These are phyloP conservation scores for Gopherus evgoodei DNA, from an alignment of 2,113 vertebrate genomes.

Conservation along the genomic window DNA sequence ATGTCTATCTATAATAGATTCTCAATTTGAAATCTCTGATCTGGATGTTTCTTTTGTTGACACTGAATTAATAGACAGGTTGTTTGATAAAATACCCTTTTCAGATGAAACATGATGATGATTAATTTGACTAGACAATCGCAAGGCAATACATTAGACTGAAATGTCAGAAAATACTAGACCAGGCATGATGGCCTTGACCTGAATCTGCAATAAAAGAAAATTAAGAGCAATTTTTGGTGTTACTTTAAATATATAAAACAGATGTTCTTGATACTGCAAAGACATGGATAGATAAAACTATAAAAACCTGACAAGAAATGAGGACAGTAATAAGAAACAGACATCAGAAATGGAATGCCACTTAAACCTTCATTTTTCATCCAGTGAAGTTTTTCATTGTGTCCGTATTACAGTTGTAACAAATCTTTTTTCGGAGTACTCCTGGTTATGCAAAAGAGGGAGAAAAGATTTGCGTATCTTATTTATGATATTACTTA, in stretches of 20 bases:
- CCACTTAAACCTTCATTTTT: slow-evolving; percentile 5
- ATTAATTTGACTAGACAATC: neutral
- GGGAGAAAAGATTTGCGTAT: neutral
- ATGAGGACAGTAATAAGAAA: neutral
- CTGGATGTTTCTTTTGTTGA: neutral
- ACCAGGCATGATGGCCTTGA: neutral
- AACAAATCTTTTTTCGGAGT: neutral
- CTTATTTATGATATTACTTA: neutral
- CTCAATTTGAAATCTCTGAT: neutral
- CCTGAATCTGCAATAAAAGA: slow-evolving; percentile 18
- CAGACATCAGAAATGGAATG: neutral
- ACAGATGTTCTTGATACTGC: neutral
- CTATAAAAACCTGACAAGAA: neutral
- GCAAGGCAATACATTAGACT: neutral
- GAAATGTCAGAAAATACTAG: neutral
- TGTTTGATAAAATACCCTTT: slow-evolving; percentile 1
- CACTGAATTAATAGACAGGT: neutral
- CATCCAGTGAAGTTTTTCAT: neutral
- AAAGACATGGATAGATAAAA: slow-evolving; percentile 13
- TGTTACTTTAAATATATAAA: slow-evolving; percentile 22
- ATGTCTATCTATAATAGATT: neutral
- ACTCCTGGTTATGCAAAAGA: neutral
- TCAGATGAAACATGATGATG: neutral
- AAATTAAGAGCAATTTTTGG: slow-evolving; percentile 5
- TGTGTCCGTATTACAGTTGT: neutral